Conservation (phyloP, 2,888 invertebrate species). For the Eristalinus sepulchralis region DNA sequence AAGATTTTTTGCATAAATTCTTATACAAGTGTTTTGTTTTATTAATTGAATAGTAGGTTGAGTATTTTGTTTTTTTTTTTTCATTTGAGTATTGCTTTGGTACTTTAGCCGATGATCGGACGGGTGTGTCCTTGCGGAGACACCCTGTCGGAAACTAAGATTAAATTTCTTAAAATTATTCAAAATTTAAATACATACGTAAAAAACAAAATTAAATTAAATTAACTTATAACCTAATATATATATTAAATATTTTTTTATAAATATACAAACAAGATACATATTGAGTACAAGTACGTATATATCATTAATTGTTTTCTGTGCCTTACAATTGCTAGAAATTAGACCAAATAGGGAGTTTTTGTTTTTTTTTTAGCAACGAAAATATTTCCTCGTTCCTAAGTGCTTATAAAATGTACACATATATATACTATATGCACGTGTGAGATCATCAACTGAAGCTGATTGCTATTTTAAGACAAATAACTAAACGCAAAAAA, state of each 20-base stretch:
- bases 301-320: constrained; percentile 31
- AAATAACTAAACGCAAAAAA: constrained; percentile 12
- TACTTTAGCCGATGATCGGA: constrained; percentile 80
- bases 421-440: constrained; percentile 36
- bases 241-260: constrained; percentile 21
- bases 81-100: constrained; percentile 81
- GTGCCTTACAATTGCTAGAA: constrained; percentile 62
- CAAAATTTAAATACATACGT: constrained; percentile 10
- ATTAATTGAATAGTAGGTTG: constrained; percentile 73
- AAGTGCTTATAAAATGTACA: constrained; percentile 21
- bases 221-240: constrained; percentile 42
- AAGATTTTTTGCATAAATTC: constrained; percentile 53
- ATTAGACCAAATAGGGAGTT: constrained; percentile 70
- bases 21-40: constrained; percentile 40
- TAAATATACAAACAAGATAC: constrained; percentile 47
- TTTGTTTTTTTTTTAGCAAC: not conserved
- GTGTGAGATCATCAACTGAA: constrained; percentile 74
- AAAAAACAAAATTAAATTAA: constrained; percentile 8
- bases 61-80: constrained; percentile 65
- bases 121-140: constrained; percentile 22
- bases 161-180: constrained; percentile 56
- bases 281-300: constrained; percentile 20
- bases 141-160: constrained; percentile 51
- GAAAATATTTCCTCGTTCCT: constrained; percentile 32
- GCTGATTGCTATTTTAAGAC: constrained; percentile 68